These are phyloP conservation scores for Mionectes macconnelli DNA, from an alignment of 2,113 vertebrate species.

Conservation along the genomic window DNA sequence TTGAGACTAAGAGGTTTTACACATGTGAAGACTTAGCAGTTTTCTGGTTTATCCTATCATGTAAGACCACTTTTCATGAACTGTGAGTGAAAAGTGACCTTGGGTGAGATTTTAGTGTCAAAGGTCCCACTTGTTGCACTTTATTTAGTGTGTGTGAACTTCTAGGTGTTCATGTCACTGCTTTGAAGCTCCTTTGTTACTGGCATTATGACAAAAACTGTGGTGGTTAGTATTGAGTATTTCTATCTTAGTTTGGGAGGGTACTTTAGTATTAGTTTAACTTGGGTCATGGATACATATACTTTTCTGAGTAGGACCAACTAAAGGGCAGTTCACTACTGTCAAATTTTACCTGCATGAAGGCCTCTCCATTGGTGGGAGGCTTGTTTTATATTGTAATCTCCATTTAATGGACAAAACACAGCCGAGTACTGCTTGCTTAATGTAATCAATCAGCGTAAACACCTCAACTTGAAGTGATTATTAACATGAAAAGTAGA, in stretches of 20 bases:
- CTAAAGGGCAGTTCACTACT: neutral
- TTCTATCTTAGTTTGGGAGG: neutral
- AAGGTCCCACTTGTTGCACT: neutral
- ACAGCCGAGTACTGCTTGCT: neutral
- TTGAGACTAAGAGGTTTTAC: neutral
- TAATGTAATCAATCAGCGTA: neutral
- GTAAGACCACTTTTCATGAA: neutral
- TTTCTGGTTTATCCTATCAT: neutral
- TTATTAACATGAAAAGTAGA: neutral
- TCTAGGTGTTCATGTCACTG: neutral
- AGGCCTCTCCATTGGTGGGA: rapidly evolving
- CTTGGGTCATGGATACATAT: neutral
- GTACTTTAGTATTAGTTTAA: neutral
- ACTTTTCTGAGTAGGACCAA: neutral
- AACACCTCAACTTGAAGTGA: neutral
- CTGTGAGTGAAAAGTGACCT: neutral
- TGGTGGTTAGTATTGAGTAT: neutral
- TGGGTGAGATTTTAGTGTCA: neutral
- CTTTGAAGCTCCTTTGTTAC: neutral
- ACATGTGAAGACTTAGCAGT: neutral
- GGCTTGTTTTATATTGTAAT: neutral
- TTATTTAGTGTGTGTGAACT: neutral
- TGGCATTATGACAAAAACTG: neutral
- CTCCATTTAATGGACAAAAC: neutral
- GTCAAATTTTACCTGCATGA: neutral